Evolutionary conservation across 2,888 invertebrate genomes (phyloP).

Genomic region (Drosophila fungiperda): DNA sequence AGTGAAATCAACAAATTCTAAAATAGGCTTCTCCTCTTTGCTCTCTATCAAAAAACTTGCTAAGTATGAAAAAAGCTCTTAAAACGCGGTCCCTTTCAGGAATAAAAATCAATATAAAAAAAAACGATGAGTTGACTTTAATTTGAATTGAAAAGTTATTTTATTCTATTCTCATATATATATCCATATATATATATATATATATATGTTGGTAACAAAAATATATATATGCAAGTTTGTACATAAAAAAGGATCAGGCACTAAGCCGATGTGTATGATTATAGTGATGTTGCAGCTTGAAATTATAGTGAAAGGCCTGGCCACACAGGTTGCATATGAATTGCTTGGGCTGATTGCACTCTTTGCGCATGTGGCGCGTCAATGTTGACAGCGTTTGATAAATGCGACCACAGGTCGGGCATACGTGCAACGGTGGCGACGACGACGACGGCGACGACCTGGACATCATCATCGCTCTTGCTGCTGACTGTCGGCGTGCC

Average conservation of each 20-base stretch:
- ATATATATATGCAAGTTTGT: constrained; percentile 20
- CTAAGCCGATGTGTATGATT: constrained; percentile 55
- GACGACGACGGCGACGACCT: constrained; percentile 17
- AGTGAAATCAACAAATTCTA: constrained; percentile 23
- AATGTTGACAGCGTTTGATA: constrained; percentile 75
- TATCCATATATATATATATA: constrained; percentile 17
- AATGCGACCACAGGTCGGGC: constrained; percentile 72
- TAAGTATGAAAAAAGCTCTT: constrained; percentile 59
- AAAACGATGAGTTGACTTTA: constrained; percentile 29
- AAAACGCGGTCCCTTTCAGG: constrained; percentile 23
- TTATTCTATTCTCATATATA: constrained; percentile 18
- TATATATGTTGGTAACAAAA: constrained; percentile 46
- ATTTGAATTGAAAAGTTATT: constrained; percentile 27
- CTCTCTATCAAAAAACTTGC: constrained; percentile 15
- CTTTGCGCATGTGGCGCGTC: constrained; percentile 87
- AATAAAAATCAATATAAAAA: constrained; percentile 1
- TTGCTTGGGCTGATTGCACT: constrained; percentile 82
- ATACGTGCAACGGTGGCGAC: constrained; percentile 51
- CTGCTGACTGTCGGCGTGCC: constrained; percentile 33
- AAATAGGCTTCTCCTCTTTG: background rate
- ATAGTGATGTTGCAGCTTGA: constrained; percentile 78
- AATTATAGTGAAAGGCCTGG: constrained; percentile 83
- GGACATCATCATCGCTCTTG: constrained; percentile 16
- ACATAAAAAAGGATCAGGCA: constrained; percentile 22
- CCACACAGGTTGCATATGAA: constrained; percentile 79